These are phyloP conservation scores for Microcaecilia unicolor DNA, from an alignment of 2,797 vertebrate genomes.

Conservation along the genomic window DNA sequence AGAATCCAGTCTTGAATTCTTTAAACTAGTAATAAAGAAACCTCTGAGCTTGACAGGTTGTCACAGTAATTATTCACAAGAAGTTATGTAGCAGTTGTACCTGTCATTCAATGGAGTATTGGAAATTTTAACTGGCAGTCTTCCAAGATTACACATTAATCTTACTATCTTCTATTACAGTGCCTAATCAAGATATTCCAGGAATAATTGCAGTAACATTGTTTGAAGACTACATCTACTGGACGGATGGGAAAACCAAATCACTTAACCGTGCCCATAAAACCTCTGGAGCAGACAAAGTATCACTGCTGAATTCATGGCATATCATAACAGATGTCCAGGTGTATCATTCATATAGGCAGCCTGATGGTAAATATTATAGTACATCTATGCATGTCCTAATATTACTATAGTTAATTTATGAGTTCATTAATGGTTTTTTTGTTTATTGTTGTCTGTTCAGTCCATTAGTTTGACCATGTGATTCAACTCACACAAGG, in stretches of 20 bases:
- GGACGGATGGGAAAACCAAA: constrained; percentile 97
- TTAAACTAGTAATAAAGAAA: constrained; percentile 28
- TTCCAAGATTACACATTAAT: constrained; percentile 44
- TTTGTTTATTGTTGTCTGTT: background rate
- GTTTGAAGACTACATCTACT: constrained; percentile 97
- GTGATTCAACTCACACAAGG: no score
- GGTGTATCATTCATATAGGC: constrained; percentile 92
- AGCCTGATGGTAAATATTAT: constrained; percentile 82
- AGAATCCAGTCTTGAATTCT: constrained; percentile 16
- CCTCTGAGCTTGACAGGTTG: constrained; percentile 23
- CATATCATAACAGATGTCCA: constrained; percentile 95
- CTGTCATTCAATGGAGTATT: constrained; percentile 31
- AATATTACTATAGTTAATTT: constrained; percentile 2
- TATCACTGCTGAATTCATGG: constrained; percentile 92
- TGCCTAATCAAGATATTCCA: constrained; percentile 87
- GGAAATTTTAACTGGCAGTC: constrained; percentile 46
- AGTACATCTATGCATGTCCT: constrained; percentile 2
- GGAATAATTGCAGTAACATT: constrained; percentile 91
- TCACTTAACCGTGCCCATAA: constrained; percentile 91
- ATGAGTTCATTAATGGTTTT: background rate
- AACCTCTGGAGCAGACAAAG: constrained; percentile 78
- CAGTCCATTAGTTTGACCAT: no score
- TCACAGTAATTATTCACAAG: constrained; percentile 39
- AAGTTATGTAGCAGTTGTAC: constrained; percentile 27
- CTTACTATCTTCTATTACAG: constrained; percentile 61